Evolutionary conservation across 2,888 invertebrate species (phyloP).

Genomic region (Hetaerina titia): DNA sequence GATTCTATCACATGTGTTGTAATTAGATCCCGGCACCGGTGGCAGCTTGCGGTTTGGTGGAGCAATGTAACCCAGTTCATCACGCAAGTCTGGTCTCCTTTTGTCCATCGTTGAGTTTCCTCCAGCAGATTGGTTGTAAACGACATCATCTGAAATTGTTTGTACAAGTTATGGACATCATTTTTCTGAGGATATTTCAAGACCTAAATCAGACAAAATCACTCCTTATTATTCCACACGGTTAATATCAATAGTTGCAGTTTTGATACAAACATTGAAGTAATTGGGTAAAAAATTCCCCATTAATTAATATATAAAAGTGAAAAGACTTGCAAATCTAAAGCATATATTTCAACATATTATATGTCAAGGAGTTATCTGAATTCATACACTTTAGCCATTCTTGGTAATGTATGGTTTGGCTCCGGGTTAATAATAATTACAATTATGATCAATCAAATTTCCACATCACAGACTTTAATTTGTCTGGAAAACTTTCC

Average conservation of each 20-base stretch:
- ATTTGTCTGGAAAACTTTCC: too few species aligned
- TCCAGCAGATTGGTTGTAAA: slow-evolving; percentile 91
- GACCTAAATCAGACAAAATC: not conserved
- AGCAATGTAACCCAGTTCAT: slow-evolving; percentile 95
- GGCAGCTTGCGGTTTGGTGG: slow-evolving; percentile 95
- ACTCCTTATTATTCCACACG: not conserved
- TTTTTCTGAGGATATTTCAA: not conserved
- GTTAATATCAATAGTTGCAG: too few species aligned
- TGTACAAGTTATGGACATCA: not conserved
- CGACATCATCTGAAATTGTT: slow-evolving; percentile 87
- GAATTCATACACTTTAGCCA: too few species aligned
- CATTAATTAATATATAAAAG: not conserved
- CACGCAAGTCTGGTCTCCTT: slow-evolving; percentile 89
- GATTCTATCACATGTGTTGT: slow-evolving; percentile 95
- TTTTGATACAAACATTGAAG: not conserved
- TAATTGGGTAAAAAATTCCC: not conserved
- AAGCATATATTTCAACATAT: too few species aligned
- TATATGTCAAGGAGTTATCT: too few species aligned
- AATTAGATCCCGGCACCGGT: slow-evolving; percentile 95
- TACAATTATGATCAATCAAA: too few species aligned
- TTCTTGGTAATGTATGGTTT: too few species aligned
- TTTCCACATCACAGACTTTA: too few species aligned
- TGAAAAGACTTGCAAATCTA: too few species aligned
- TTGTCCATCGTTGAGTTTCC: slow-evolving; percentile 87
- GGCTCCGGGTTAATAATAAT: too few species aligned